Evolutionary conservation across 2,888 invertebrate genomes (phyloP), one percentile per base, ranked within the genome.

Genomic region (Eupithecia centaureata): DNA sequence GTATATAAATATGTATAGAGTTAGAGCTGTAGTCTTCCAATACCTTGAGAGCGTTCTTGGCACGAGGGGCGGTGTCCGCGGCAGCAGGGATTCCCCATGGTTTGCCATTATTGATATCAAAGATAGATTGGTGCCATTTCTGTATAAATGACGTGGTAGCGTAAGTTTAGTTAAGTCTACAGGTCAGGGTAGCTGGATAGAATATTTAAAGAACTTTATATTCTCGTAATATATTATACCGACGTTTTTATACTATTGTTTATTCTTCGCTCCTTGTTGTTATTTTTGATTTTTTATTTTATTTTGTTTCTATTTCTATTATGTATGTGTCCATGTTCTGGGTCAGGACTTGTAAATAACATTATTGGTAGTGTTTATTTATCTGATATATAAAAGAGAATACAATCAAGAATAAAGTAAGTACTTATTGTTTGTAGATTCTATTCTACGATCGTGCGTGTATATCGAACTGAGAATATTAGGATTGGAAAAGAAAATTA

Each of bases 101-200:
- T 88, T 92, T 93, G 92, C 93, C 92, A 93, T 93, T 92, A 86
- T 86, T 89, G 86, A 92, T 93, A 93, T 93, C 93, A 93, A 93
- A 93, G 93, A 93, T 92, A 92, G 92, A 91, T 92, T 91, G 93
- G 93, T 93, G 93, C 93, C 93, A 93, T 93, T 92, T 91, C 90
- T 90, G 86, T 90, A 87, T 92, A 89, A 86, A 91, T 86, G 91
- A 92, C 83, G 91, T 83, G 91, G 89, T 91, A 92, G 91, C 75
- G 89, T 93, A 91, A 91, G 92, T 86, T 90, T 87, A 92, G 91
- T 89, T 92, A 91, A 89, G 92, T 91, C 90, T 89, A 91, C 90
- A 84, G 92, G 92, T 91, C 92, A 93, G 93, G 92, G 92, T 92
- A 92, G 91, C 86, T 88, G 90, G 75, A 89, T 87, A 88, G 88